These are phyloP conservation scores for Dicyrtoma fusca DNA, from an alignment of 2,888 invertebrate genomes.

Conservation along the genomic window DNA sequence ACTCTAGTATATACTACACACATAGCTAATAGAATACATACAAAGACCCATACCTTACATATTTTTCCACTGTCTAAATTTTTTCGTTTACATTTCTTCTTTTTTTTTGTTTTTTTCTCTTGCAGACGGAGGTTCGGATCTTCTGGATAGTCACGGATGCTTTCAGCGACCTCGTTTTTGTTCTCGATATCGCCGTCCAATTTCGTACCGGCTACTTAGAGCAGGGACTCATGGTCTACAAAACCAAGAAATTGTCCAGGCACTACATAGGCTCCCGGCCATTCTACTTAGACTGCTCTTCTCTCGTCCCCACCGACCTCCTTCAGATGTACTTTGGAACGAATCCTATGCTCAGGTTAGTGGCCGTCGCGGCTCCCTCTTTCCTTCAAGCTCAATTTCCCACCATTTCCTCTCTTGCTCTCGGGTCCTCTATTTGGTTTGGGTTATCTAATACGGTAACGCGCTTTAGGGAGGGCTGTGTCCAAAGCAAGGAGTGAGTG, in stretches of 20 bases:
- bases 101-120: constrained; percentile 1
- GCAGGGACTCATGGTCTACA: constrained; percentile 92
- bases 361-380: background rate
- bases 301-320: constrained; percentile 83
- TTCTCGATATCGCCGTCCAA: constrained; percentile 87
- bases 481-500: background rate
- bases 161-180: constrained; percentile 82
- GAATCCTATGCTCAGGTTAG: constrained; percentile 77
- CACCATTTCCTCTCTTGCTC: background rate
- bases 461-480: too few relatives aligned
- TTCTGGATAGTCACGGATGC: constrained; percentile 84
- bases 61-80: too few relatives aligned
- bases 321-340: constrained; percentile 80
- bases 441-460: too few relatives aligned
- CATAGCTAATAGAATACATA: too few relatives aligned
- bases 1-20: too few relatives aligned
- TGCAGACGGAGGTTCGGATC: constrained; percentile 70
- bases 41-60: too few relatives aligned
- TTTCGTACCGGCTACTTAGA: constrained; percentile 93
- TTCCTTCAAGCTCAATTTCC: too few relatives aligned
- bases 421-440: background rate
- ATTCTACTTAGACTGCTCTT: constrained; percentile 80
- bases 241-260: constrained; percentile 83
- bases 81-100: background rate
- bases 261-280: constrained; percentile 84